phyloP scores from a whole-genome alignment of 2,113 vertebrate genomes.

The Numenius arquata region DNA sequence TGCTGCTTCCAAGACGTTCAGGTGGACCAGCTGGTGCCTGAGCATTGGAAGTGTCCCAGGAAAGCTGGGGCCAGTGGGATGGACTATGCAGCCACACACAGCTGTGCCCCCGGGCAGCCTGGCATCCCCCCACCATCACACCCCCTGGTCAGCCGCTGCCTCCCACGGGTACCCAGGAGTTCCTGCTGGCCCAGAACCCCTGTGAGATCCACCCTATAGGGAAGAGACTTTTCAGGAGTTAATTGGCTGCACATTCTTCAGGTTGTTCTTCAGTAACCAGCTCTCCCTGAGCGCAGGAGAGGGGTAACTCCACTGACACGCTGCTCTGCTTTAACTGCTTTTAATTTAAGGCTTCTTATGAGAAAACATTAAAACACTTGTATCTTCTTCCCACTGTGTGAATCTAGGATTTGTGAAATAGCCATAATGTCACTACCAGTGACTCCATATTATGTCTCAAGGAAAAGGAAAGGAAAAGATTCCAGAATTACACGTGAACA shows the following conservation, averaged over 20 bases:
- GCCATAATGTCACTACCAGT: background rate
- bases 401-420: background rate
- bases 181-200: background rate
- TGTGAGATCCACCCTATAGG: background rate
- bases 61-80: fast-evolving
- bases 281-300: background rate
- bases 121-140: background rate
- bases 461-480: background rate
- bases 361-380: background rate
- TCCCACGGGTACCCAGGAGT: fast-evolving
- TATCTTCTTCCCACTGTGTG: background rate
- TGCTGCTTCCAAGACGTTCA: fast-evolving
- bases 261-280: fast-evolving
- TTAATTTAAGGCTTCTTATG: background rate
- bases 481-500: background rate
- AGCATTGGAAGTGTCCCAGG: background rate
- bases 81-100: fast-evolving
- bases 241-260: background rate
- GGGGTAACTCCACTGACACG: fast-evolving
- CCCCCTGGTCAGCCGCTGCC: background rate
- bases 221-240: background rate
- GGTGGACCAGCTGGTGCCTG: too few relatives aligned
- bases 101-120: background rate
- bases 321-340: background rate
- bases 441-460: background rate